phyloP scores from a whole-genome alignment of 2,797 vertebrate species.

The Silurus aristotelis region DNA sequence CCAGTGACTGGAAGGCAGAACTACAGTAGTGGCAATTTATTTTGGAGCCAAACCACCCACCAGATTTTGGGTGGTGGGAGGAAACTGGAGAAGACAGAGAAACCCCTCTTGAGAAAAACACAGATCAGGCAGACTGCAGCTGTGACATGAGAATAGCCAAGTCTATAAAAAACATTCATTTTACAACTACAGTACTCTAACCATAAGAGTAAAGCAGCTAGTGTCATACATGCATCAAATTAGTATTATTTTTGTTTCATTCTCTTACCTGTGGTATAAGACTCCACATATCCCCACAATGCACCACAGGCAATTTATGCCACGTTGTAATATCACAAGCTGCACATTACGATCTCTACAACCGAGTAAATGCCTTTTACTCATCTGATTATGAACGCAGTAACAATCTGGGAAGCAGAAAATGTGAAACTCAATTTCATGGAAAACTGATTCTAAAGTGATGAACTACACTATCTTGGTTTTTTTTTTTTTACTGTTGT shows the following conservation, averaged over 20 bases:
- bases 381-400: constrained; percentile 39
- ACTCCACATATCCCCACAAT: background rate
- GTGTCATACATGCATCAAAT: background rate
- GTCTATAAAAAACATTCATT: background rate
- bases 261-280: background rate
- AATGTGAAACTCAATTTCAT: constrained; percentile 39
- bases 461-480: constrained; percentile 19
- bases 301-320: constrained; percentile 10
- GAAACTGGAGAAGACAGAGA: background rate
- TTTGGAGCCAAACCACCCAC: background rate
- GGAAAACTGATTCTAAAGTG: constrained; percentile 46
- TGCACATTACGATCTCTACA: background rate
- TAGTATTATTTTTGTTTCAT: background rate
- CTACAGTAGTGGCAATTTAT: background rate
- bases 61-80: background rate
- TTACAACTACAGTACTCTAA: background rate
- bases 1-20: background rate
- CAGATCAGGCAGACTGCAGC: background rate
- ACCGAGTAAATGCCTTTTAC: constrained; percentile 10
- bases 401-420: constrained; percentile 14
- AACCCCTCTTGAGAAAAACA: background rate
- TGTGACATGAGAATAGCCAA: background rate
- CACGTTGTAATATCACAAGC: background rate
- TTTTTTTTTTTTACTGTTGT: constrained; percentile 15
- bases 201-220: background rate